phyloP scores from a whole-genome alignment of 1,140 invertebrate species.

The Hyles euphorbiae region DNA sequence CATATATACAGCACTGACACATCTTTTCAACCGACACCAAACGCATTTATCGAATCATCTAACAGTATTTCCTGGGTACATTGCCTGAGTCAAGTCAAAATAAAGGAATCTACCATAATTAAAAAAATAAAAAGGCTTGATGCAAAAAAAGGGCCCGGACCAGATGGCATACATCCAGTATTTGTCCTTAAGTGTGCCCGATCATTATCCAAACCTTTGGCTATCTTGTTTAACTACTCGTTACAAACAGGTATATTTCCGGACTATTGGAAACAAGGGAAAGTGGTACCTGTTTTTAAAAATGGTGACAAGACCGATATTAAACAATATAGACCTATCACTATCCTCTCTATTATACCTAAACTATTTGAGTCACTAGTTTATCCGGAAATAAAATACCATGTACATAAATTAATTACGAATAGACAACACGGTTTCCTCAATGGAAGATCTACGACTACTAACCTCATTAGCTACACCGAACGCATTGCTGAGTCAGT shows the following conservation, averaged over 20 bases:
- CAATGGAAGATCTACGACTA: conserved; percentile 4
- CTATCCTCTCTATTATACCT: conserved; percentile 21
- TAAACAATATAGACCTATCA: conserved; percentile 32
- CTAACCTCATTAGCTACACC: conserved; percentile 8
- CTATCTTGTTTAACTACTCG: conserved; percentile 19
- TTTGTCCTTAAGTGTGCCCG: conserved; percentile 7
- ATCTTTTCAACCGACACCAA: no score
- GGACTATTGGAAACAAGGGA: conserved; percentile 24
- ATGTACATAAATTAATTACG: conserved; percentile 6
- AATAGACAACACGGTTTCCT: conserved; percentile 19
- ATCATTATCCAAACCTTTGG: conserved; percentile 8
- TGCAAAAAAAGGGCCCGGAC: conserved; percentile 10
- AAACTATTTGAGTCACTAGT: conserved; percentile 25
- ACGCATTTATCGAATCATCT: no score
- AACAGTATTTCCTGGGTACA: no score
- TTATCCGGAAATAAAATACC: neutral
- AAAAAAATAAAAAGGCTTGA: conserved; percentile 3
- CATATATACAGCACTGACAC: no score
- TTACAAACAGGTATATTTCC: conserved; percentile 18
- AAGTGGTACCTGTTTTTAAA: conserved; percentile 28
- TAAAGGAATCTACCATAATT: no score
- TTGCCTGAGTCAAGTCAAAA: no score
- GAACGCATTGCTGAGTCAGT: conserved; percentile 6
- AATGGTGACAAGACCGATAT: conserved; percentile 14
- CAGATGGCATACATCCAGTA: conserved; percentile 11